Conservation (phyloP, 2,888 invertebrate genomes). For the Argyra leucocephala region DNA sequence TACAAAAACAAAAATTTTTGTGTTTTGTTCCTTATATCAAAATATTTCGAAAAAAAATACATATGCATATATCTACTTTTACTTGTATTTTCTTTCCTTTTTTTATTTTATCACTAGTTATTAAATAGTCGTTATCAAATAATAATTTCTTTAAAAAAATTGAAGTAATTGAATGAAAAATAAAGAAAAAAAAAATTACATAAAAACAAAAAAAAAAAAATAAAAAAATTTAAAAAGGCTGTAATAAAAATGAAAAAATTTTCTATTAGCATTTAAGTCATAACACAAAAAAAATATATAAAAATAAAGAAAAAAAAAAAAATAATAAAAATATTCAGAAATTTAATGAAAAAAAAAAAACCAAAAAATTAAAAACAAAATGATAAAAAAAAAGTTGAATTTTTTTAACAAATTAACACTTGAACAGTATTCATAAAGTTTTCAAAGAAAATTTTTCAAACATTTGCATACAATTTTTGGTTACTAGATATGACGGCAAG, state of each 20-base stretch:
- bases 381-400: not conserved
- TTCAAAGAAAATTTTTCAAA: no score
- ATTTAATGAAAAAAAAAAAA: not conserved
- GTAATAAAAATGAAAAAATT: conserved; percentile 2
- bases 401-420: not conserved
- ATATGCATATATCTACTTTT: no score
- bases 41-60: no score
- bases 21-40: no score
- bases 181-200: not conserved
- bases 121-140: not conserved
- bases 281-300: not conserved
- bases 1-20: no score
- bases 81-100: no score
- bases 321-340: not conserved
- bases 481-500: no score
- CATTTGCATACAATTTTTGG: no score
- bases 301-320: not conserved
- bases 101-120: not conserved
- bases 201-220: not conserved
- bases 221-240: conserved; percentile 2
- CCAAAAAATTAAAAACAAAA: not conserved
- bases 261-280: conserved; percentile 1
- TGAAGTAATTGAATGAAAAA: not conserved
- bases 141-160: no score
- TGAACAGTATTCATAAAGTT: not conserved